These are phyloP conservation scores for Agrenia bidenticulata DNA, from an alignment of 2,888 invertebrate genomes.

Conservation along the genomic window DNA sequence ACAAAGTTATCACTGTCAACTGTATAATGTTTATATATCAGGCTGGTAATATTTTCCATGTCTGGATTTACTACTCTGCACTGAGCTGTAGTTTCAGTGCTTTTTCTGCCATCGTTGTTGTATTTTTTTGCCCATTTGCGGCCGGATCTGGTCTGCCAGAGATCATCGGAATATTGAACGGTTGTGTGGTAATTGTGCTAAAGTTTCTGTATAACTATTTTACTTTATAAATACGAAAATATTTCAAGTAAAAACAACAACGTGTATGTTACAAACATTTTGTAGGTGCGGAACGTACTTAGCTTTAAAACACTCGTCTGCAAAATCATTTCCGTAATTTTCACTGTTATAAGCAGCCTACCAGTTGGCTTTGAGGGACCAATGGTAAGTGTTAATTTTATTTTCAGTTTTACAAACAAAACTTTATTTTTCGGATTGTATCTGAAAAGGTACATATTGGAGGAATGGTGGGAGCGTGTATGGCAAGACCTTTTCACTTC, in stretches of 20 bases:
- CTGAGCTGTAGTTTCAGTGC: constrained; percentile 43
- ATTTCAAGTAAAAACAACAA: neutral
- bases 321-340: constrained; percentile 56
- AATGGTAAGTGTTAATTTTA: constrained; percentile 52
- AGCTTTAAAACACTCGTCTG: constrained; percentile 56
- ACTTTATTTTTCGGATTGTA: too few relatives aligned
- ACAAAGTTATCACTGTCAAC: neutral
- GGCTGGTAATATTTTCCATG: constrained; percentile 29
- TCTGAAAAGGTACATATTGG: constrained; percentile 56
- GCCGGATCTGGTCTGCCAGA: constrained; percentile 56
- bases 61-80: constrained; percentile 45
- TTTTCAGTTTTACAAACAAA: neutral
- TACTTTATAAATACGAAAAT: too few relatives aligned
- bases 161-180: constrained; percentile 57
- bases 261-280: constrained; percentile 7
- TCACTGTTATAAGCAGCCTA: constrained; percentile 57
- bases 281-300: constrained; percentile 55
- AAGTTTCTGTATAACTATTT: neutral
- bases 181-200: constrained; percentile 54
- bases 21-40: too few relatives aligned
- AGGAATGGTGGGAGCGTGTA: constrained; percentile 46
- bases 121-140: constrained; percentile 49
- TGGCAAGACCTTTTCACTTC: constrained; percentile 35
- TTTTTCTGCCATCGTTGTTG: constrained; percentile 43
- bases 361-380: constrained; percentile 59